phyloP scores from a whole-genome alignment of 2,797 vertebrate species.

The Falco cherrug region DNA sequence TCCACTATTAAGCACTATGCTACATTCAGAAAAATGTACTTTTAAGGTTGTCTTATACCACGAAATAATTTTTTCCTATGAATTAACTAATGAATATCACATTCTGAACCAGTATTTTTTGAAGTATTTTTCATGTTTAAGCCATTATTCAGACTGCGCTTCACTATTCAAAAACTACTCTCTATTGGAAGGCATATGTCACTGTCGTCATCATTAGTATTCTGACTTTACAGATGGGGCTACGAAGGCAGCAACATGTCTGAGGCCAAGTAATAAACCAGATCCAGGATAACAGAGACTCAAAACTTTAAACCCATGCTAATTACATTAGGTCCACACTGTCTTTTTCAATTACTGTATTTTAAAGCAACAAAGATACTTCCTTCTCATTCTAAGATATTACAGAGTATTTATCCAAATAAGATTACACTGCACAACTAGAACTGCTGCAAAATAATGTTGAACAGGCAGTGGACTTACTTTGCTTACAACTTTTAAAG shows the following conservation, averaged over 20 bases:
- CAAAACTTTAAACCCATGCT: neutral
- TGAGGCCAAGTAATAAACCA: neutral
- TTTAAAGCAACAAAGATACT: slow-evolving; percentile 6
- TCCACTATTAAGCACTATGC: neutral
- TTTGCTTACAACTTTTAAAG: neutral
- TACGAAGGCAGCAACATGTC: neutral
- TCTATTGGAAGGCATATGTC: neutral
- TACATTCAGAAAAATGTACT: neutral
- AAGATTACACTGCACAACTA: neutral
- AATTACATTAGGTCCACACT: neutral
- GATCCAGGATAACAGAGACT: neutral
- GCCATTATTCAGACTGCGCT: neutral
- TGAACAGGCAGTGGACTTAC: neutral
- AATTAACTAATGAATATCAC: neutral
- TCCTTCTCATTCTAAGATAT: neutral
- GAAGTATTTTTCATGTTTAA: neutral
- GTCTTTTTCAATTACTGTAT: neutral
- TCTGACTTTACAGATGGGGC: neutral
- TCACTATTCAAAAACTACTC: neutral
- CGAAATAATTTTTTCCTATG: neutral
- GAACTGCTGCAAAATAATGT: neutral
- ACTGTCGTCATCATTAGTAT: neutral
- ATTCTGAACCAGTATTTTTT: neutral
- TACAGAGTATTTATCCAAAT: neutral
- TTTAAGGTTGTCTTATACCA: neutral